Evolutionary conservation across 2,888 invertebrate genomes (phyloP).

Genomic region (Cactoblastis cactorum): DNA sequence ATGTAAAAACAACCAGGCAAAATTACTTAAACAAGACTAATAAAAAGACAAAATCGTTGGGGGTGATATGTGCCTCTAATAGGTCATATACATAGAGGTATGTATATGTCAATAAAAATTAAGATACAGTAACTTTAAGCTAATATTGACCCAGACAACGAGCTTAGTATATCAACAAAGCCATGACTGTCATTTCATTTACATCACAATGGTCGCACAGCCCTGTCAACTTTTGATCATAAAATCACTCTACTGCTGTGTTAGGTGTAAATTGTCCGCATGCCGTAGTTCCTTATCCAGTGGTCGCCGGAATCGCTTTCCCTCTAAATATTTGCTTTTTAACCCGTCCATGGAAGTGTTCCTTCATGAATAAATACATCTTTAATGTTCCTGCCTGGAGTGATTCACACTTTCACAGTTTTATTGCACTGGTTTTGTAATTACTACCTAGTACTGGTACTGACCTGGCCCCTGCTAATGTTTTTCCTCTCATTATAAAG

Average conservation of each 20-base stretch:
- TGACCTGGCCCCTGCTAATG: constrained; percentile 2
- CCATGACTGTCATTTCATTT: no score
- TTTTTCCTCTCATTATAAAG: constrained; percentile 8
- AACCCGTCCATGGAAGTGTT: constrained; percentile 4
- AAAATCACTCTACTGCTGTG: not conserved
- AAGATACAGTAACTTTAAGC: no score
- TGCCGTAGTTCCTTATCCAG: constrained; percentile 2
- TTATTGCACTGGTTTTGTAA: constrained; percentile 10
- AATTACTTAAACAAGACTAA: no score
- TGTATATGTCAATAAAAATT: no score
- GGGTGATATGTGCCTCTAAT: no score
- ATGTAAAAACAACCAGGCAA: no score
- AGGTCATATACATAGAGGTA: no score
- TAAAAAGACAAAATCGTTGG: no score
- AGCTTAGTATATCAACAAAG: no score
- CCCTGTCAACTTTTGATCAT: constrained; percentile 1
- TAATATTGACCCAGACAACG: no score
- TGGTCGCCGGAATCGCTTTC: constrained; percentile 7
- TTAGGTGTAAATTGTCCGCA: constrained; percentile 1
- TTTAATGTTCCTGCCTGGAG: constrained; percentile 6
- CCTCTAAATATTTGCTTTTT: constrained; percentile 12
- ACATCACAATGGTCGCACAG: not conserved
- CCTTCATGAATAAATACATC: constrained; percentile 12
- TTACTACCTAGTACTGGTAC: constrained; percentile 3
- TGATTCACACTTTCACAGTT: constrained; percentile 12